Base-by-base conservation (phyloP, 2,113 vertebrate genomes). In the Cebus imitator region DNA sequence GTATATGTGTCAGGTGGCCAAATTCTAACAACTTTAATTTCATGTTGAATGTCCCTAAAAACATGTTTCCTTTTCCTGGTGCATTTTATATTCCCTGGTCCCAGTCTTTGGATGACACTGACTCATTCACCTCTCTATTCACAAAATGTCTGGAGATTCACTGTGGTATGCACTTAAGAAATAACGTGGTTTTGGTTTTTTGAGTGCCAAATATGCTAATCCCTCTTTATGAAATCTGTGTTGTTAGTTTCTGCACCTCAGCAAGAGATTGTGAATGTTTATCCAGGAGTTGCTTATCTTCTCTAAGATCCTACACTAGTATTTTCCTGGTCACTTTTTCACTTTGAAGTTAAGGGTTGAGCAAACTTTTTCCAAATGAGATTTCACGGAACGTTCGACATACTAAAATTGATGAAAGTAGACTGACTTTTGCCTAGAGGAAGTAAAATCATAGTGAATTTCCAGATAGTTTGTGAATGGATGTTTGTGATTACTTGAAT, bases 341-440 rank as follows among this genome's bases (percentile, higher is more conserved):
- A 80, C 21, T 79, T 18, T 68, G 52, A 82, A 64, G 61, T 64
- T 64, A 30, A 64, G 27, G 11, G 61, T 30, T 64, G 11, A 64
- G 27, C 61, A 32, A 80, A 1, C 52, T 95, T 96, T 27, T 48
- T 87, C 89, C 27, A 64, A 89, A 57, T 89, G 80, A 96, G 23
- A 84, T 95, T 95, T 96, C 95, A 90, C 7, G 89, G 83, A 66
- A 96, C 87, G 57, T 96, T 83, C 81, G 48, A 40, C 23, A 58
- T 93, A 55, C 78, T 80, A 91, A 93, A 96, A 45, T 75, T 81
- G 20, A 88, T 45, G 35, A 87, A 90, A 90, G 21, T 57, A 48
- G 78, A 87, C 20, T 25, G 85, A 48, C 58, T 92, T 96, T 86
- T 95, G 45, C 76, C 57, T 25, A 68, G 37, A 23, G 61, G 76